Percentiles rank a stretch among this genome's conserved stretches.
phyloP scores from a whole-genome alignment of 2,888 invertebrate species.

The Smittia sp. region DNA sequence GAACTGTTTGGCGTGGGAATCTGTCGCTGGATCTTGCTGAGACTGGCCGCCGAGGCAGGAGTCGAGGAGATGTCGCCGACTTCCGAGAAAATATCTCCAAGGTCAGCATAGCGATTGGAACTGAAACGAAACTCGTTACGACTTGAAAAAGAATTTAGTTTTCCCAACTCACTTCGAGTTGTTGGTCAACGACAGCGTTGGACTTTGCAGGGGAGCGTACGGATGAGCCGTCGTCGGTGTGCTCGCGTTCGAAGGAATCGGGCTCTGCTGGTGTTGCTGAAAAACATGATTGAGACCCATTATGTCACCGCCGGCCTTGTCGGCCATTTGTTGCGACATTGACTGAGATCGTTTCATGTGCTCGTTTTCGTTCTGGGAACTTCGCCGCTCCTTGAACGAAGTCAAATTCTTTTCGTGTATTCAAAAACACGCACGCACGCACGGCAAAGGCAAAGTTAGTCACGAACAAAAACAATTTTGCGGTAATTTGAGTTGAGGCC shows the following conservation, averaged over 20 bases:
- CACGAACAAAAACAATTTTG: background rate
- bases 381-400: conserved; percentile 59
- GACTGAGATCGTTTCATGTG: conserved; percentile 70
- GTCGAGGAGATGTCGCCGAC: conserved; percentile 72
- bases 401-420: conserved; percentile 57
- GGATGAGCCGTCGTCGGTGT: conserved; percentile 65
- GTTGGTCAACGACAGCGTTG: conserved; percentile 65
- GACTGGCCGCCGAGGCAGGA: conserved; percentile 58
- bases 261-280: conserved; percentile 63
- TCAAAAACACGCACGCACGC: conserved; percentile 48
- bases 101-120: conserved; percentile 58
- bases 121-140: background rate
- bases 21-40: conserved; percentile 56
- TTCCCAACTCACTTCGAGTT: conserved; percentile 59
- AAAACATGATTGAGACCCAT: conserved; percentile 71
- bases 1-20: conserved; percentile 71
- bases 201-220: conserved; percentile 77
- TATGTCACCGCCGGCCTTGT: conserved; percentile 66
- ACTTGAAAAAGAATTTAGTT: no score
- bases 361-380: conserved; percentile 62
- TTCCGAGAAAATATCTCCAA: conserved; percentile 81
- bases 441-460: background rate
- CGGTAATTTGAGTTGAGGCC: background rate
- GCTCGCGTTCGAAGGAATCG: conserved; percentile 71
- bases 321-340: conserved; percentile 71